Evolutionary conservation across 2,797 vertebrate species (phyloP).

Genomic region (Paramormyrops hopkinsi): DNA sequence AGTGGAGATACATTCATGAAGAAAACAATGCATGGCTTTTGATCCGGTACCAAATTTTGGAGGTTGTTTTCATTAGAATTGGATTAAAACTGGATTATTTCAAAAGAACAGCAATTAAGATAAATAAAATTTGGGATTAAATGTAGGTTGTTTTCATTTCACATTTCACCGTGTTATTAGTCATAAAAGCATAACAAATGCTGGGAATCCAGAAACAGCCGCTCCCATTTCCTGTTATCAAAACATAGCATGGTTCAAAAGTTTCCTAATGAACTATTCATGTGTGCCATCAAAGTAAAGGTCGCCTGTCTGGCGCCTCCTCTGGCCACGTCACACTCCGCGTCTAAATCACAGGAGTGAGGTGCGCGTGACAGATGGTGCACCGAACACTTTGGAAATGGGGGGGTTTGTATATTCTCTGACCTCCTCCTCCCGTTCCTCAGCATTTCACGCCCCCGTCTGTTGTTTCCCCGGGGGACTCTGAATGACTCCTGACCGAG

Average conservation of each 20-base stretch:
- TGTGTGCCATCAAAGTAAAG: background rate
- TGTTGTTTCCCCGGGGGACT: background rate
- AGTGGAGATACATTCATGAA: background rate
- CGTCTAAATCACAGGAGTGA: background rate
- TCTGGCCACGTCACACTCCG: background rate
- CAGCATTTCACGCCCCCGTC: background rate
- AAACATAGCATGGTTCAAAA: background rate
- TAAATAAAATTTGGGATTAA: background rate
- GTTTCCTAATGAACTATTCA: background rate
- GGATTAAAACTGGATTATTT: background rate
- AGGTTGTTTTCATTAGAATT: background rate
- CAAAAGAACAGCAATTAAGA: background rate
- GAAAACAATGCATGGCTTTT: background rate
- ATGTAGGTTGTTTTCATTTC: background rate
- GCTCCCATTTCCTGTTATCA: background rate
- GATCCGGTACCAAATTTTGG: background rate
- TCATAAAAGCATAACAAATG: background rate
- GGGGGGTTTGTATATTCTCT: background rate
- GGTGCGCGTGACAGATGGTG: constrained; percentile 33
- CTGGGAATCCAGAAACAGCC: background rate
- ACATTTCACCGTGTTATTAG: background rate
- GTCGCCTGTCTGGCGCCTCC: background rate
- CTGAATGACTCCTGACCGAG: background rate
- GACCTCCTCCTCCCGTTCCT: background rate
- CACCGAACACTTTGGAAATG: constrained; percentile 25